Evolutionary conservation across 1,140 invertebrate species (phyloP), one percentile per base, ranked within the genome.

Genomic region (Asobara japonica): DNA sequence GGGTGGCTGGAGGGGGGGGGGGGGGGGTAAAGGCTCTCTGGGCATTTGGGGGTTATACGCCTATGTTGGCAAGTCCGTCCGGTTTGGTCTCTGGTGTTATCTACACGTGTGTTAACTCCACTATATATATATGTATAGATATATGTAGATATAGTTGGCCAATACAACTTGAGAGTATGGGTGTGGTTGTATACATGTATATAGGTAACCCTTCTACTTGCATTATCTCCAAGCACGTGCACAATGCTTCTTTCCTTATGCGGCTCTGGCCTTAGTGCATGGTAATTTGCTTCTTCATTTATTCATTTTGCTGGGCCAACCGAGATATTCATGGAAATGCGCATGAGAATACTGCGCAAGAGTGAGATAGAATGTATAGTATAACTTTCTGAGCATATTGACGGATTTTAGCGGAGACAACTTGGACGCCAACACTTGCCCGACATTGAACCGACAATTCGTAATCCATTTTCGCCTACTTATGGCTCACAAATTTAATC

Each of bases 41-140:
- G 78, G 74, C 71, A 71, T 77, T 80, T 76, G 74, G 76, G 75
- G 76, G 76, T 77, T 56, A 56, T 78, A 79, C 71, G 76, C 74
- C 77, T 75, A 60, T 71, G 30, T 72, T 70, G 62, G 65, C 77
- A 77, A 76, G 74, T 51, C 65, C 72, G 69, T 56, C 67, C 74
- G 75, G 60, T 65, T 64, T 60, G 62, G 27, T 67, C 16, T 64
- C 69, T 27, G 29, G 60, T 41, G 62, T 64, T 71, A 25, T 71
- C 62, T 48, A 22, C 31, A 60, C 36, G 31, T 65, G 27, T 51
- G 41, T 65, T 33, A 51, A 65, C 27, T 56, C 13, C 66, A 31
- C 27, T 51, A 16, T 36, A 65, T 27, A 45, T 36, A 27, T 16
- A 51, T 51, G 45, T 20, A n/a, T n/a, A n/a, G n/a, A n/a, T n/a